Conservation (phyloP, 2,888 invertebrate genomes). For the Standfussiana lucernea region DNA sequence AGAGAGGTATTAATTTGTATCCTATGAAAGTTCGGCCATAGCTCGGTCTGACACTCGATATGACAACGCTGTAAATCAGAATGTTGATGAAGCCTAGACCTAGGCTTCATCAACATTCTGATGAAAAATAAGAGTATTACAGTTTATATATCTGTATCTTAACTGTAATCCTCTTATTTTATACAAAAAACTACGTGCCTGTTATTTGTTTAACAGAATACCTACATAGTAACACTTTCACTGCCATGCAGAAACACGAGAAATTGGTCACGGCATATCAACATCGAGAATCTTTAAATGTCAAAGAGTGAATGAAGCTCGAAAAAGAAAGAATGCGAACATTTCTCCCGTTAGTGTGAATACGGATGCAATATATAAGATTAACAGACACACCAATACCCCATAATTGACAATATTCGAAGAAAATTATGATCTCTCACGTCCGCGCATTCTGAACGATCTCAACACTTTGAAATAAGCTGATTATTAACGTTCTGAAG, state of each 20-base stretch:
- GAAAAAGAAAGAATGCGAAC: conserved; percentile 25
- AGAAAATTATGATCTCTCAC: conserved; percentile 38
- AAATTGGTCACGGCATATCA: conserved; percentile 9
- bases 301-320: conserved; percentile 11
- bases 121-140: too few species aligned
- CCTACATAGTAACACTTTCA: conserved; percentile 11
- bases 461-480: conserved; percentile 9
- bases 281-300: conserved; percentile 36
- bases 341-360: conserved; percentile 26
- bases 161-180: neutral
- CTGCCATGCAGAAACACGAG: neutral
- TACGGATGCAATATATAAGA: conserved; percentile 29
- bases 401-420: conserved; percentile 15
- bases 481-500: conserved; percentile 14
- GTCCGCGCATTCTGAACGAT: neutral
- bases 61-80: neutral
- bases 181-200: neutral
- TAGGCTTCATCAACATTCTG: too few species aligned
- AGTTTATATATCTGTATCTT: too few species aligned
- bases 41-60: neutral
- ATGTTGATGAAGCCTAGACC: neutral
- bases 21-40: neutral
- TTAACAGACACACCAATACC: conserved; percentile 4
- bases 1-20: neutral
- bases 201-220: neutral